A percentile compares a stretch with the other conserved stretches of the same genome.
These are phyloP conservation scores for Orthonychiurus folsomi DNA, from an alignment of 2,888 invertebrate genomes.

Conservation along the genomic window DNA sequence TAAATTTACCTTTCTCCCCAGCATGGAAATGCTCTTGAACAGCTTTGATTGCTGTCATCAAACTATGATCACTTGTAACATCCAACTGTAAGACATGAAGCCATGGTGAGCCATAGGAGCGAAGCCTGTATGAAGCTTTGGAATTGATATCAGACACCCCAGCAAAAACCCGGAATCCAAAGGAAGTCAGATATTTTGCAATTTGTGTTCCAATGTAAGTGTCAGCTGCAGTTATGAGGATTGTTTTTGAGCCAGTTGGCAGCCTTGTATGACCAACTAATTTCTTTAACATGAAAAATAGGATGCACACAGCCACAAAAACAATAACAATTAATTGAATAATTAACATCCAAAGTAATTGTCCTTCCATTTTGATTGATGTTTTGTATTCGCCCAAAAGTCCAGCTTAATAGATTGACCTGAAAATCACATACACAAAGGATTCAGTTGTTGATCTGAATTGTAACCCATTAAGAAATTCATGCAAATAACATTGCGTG, in stretches of 20 bases:
- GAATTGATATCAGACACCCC: constrained; percentile 35
- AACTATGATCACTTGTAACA: constrained; percentile 35
- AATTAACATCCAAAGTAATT: constrained; percentile 34
- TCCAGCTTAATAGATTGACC: no score
- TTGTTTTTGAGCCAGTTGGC: constrained; percentile 34
- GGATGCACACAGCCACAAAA: constrained; percentile 34
- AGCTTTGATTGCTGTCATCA: constrained; percentile 31
- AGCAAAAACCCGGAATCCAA: constrained; percentile 36
- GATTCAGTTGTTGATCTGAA: no score
- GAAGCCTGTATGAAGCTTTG: constrained; percentile 25
- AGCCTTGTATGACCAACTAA: constrained; percentile 29
- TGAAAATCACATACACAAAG: not conserved
- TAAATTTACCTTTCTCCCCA: constrained; percentile 34
- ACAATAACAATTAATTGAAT: constrained; percentile 36
- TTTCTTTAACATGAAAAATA: constrained; percentile 36
- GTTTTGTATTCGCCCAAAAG: constrained; percentile 4
- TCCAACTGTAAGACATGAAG: constrained; percentile 35
- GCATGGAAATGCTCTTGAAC: constrained; percentile 35
- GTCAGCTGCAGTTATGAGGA: constrained; percentile 36
- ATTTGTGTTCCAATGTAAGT: constrained; percentile 35
- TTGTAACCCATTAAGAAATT: no score
- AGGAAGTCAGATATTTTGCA: constrained; percentile 28
- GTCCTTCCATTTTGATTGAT: constrained; percentile 30
- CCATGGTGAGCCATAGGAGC: constrained; percentile 34
- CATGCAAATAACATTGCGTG: no score